A percentile compares a stretch with the other conserved stretches of the same genome.
Conservation (phyloP, 1,140 invertebrate genomes). For the Metaphire vulgaris region DNA sequence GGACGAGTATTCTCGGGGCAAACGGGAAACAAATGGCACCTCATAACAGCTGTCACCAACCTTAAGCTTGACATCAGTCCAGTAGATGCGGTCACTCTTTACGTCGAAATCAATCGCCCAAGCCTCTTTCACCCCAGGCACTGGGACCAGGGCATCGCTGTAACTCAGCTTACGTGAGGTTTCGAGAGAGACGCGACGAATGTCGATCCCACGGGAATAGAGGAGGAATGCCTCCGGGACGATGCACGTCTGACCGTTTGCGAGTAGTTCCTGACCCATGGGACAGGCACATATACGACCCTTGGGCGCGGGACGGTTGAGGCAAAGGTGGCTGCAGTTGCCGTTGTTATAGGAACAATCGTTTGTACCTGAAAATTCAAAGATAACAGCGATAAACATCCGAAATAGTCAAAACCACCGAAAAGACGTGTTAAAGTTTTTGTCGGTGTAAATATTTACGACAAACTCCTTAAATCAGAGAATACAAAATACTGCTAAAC, state of each 20-base stretch:
- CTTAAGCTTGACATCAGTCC: conserved; percentile 73
- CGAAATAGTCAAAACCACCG: no score
- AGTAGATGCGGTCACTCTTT: conserved; percentile 73
- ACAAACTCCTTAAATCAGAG: no score
- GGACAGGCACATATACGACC: conserved; percentile 74
- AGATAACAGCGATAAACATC: neutral
- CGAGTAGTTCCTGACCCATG: conserved; percentile 63
- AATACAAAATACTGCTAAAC: no score
- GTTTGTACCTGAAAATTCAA: conserved; percentile 60
- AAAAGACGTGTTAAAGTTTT: no score
- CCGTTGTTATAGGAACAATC: conserved; percentile 88
- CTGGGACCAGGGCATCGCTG: conserved; percentile 63
- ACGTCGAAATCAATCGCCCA: conserved; percentile 88
- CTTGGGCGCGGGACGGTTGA: conserved; percentile 70
- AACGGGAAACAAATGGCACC: no score
- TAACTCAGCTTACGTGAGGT: no score
- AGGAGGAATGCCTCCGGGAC: conserved; percentile 81
- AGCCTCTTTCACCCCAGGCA: conserved; percentile 70
- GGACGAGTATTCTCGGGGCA: no score
- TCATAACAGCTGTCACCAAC: conserved; percentile 58
- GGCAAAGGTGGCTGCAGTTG: conserved; percentile 91
- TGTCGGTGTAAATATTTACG: no score
- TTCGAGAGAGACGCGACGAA: conserved; percentile 59
- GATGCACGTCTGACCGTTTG: conserved; percentile 70
- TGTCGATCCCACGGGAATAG: conserved; percentile 73